Percentiles rank a stretch among this genome's conserved stretches.
Conservation (phyloP, 2,113 vertebrate species). For the Stomatorhinus ivindoensis region DNA sequence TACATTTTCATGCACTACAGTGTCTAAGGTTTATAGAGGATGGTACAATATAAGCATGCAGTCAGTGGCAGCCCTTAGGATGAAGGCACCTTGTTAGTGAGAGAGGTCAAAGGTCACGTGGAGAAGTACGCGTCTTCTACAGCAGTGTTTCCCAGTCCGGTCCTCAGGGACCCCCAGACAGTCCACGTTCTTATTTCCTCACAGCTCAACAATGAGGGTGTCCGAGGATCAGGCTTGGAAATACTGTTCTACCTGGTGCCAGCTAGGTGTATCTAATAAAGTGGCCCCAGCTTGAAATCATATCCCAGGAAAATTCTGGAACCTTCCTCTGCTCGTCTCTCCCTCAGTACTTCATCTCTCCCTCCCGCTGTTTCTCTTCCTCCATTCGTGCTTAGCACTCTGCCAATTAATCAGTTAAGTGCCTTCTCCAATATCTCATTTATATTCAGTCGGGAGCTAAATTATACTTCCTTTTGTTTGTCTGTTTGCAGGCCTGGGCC, state of each 20-base stretch:
- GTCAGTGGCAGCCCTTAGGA: not conserved
- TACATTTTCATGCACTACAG: not conserved
- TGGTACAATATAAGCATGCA: not conserved
- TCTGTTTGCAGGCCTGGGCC: not conserved
- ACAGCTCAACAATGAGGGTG: not conserved
- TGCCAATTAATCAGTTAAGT: slow-evolving; percentile 40
- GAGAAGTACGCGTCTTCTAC: not conserved
- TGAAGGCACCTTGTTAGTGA: not conserved
- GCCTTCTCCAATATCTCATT: slow-evolving; percentile 29
- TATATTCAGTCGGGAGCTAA: slow-evolving; percentile 26
- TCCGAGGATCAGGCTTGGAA: not conserved
- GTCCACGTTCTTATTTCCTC: not conserved
- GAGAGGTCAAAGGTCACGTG: not conserved
- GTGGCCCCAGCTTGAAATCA: not conserved
- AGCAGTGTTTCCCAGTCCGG: not conserved
- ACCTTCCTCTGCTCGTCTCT: not conserved
- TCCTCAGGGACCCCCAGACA: not conserved
- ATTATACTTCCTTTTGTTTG: slow-evolving; percentile 22
- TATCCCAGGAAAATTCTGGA: not conserved
- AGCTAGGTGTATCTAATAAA: not conserved
- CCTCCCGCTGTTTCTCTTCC: not conserved
- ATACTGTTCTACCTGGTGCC: not conserved
- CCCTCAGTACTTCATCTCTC: not conserved
- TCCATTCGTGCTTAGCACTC: slow-evolving; percentile 30
- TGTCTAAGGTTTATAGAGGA: not conserved